Conservation (phyloP, 1,140 invertebrate genomes). For the Drosophila tristis region DNA sequence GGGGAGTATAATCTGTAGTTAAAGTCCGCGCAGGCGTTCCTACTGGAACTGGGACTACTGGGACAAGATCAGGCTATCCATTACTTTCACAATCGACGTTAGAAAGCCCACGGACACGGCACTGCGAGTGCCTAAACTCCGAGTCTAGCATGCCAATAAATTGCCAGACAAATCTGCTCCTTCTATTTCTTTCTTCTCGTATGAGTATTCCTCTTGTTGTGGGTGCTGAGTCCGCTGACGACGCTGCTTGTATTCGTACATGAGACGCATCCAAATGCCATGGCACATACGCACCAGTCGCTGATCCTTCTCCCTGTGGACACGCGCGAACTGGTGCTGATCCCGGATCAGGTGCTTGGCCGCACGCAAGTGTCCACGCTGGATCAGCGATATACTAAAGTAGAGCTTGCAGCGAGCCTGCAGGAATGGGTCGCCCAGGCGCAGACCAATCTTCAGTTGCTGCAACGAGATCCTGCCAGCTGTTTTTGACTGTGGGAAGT, state of each 20-base stretch:
- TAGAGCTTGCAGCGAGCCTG: constrained; percentile 93
- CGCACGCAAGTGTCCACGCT: constrained; percentile 88
- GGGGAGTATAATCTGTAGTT: too few species aligned
- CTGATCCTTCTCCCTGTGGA: constrained; percentile 85
- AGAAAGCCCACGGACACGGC: too few species aligned
- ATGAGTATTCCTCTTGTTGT: too few species aligned
- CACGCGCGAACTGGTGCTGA: constrained; percentile 86
- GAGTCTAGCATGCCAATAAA: too few species aligned
- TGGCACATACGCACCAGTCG: constrained; percentile 91
- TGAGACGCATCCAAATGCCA: constrained; percentile 92
- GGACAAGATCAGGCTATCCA: too few species aligned
- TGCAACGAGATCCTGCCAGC: constrained; percentile 94
- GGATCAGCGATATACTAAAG: constrained; percentile 93
- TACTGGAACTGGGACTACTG: too few species aligned
- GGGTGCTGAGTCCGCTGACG: too few species aligned
- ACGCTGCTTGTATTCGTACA: constrained; percentile 86
- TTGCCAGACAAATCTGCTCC: too few species aligned
- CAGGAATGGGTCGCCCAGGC: constrained; percentile 91
- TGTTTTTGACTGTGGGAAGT: constrained; percentile 88
- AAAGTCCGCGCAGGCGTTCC: too few species aligned
- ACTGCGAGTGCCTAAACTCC: too few species aligned
- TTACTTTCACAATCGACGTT: too few species aligned
- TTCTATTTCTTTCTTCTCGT: too few species aligned
- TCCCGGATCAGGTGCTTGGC: constrained; percentile 88
- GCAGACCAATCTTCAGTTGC: constrained; percentile 91